phyloP scores from a whole-genome alignment of 2,113 vertebrate genomes.

The Telmatochromis sp. region DNA sequence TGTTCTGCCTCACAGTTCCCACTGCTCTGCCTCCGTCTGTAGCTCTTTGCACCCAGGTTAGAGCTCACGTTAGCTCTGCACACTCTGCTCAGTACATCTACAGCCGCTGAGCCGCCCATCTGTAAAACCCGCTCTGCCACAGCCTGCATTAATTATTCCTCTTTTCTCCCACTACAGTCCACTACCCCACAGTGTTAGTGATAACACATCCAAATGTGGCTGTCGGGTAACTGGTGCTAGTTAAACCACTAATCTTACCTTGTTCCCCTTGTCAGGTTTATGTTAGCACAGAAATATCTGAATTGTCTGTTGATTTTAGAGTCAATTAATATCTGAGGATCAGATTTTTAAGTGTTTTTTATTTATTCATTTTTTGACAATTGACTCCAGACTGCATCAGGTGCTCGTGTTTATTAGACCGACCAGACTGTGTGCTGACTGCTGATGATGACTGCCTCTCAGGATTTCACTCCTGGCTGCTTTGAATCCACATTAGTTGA shows the following conservation, averaged over 20 bases:
- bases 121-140: background rate
- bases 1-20: background rate
- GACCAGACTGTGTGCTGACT: background rate
- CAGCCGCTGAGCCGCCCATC: background rate
- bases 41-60: background rate
- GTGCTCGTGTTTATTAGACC: background rate
- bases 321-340: background rate
- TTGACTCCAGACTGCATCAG: background rate
- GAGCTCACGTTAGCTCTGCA: background rate
- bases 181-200: background rate
- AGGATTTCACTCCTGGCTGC: background rate
- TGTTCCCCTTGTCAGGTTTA: background rate
- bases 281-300: background rate
- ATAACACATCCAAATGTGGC: background rate
- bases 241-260: background rate
- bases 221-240: background rate
- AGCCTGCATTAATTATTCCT: accelerated
- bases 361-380: background rate
- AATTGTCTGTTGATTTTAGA: background rate
- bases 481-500: background rate
- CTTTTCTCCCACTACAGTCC: background rate
- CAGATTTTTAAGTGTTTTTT: background rate
- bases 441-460: background rate
- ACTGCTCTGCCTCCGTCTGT: background rate
- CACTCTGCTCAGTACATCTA: background rate